A percentile compares a stretch with the other conserved stretches of the same genome.
Evolutionary conservation across 2,888 invertebrate species (phyloP).

Genomic region (Ligdia adustata): DNA sequence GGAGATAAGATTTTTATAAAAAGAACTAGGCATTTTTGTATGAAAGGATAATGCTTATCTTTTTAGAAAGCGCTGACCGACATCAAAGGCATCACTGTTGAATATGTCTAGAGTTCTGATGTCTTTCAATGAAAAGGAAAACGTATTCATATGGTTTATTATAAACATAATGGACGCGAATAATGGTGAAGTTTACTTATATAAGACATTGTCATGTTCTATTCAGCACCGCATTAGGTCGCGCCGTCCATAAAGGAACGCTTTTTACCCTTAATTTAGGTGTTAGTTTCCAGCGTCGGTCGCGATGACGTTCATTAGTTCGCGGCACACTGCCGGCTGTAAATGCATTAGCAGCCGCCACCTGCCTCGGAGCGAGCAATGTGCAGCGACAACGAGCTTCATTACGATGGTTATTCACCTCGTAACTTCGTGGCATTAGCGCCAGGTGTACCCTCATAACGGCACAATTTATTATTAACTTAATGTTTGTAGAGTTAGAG

Average conservation of each 20-base stretch:
- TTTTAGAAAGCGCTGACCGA: slow-evolving; percentile 7
- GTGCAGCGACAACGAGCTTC: slow-evolving; percentile 27
- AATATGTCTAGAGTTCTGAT: background rate
- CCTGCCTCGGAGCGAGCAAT: slow-evolving; percentile 19
- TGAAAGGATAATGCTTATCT: slow-evolving; percentile 16
- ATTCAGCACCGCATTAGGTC: background rate
- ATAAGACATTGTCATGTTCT: background rate
- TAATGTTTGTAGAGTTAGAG: slow-evolving; percentile 19
- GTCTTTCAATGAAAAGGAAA: background rate
- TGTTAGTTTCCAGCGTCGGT: background rate
- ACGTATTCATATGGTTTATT: slow-evolving; percentile 1
- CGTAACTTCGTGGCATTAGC: slow-evolving; percentile 18
- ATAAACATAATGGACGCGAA: background rate
- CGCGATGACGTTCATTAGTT: slow-evolving; percentile 16
- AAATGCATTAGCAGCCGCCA: slow-evolving; percentile 27
- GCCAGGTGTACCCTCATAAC: slow-evolving; percentile 21
- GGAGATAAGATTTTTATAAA: slow-evolving; percentile 6
- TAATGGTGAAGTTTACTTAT: no score
- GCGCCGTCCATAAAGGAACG: background rate
- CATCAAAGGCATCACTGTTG: slow-evolving; percentile 10
- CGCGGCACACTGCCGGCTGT: slow-evolving; percentile 15
- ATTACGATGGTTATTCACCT: slow-evolving; percentile 31
- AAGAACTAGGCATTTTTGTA: slow-evolving; percentile 2
- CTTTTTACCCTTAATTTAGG: background rate
- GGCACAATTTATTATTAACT: slow-evolving; percentile 16